Evolutionary conservation across 1,140 invertebrate species (phyloP), one percentile per base, ranked within the genome.

Genomic region (Ceratosolen fusciceps): DNA sequence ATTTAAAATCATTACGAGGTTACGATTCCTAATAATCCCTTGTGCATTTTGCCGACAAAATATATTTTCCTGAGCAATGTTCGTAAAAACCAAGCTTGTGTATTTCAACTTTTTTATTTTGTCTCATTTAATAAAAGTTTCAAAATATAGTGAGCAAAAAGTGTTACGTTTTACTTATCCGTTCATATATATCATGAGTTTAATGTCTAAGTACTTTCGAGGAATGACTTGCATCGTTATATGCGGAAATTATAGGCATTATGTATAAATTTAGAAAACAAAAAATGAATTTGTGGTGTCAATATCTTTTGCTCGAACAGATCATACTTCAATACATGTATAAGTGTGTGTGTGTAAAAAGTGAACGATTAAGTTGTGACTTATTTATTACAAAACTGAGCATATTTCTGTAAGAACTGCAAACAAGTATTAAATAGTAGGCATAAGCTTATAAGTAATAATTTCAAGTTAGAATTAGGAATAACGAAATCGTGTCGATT

Each of bases 1-100:
- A 79, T 70, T 68, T 78, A 81, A 76, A 83, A 81, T 65, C 77
- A 81, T 81, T 83, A 78, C 75, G 65, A 74, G 37, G 68, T 83
- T 80, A 81, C 80, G 78, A 77, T 56, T 79, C 43, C 56, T 79
- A 82, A 82, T 82, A 79, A 73, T 52, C 56, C n/a, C 65, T 77
- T 83, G 67, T 75, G 37, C 43, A 58, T 39, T 58, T 39, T 34
- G 54, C 29, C 21, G n/a, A 14, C 56, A 56, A 39, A 37, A 31
- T 31, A 0, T 54, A 56, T 73, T 73, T 58, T 56, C 52, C 21
- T 14, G 29, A 12, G 21, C 14, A 9, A 12, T 43, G 2, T 43
- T 68, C 5, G 43, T 24, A 39, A 68, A 68, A 43, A 8, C 0
- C 19, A 24, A 58, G 7, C 21, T 34, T 16, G 8, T 24, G 3